A percentile compares a stretch with the other conserved stretches of the same genome.
These are phyloP conservation scores for Venusia cambrica DNA, from an alignment of 2,888 invertebrate species.

Conservation along the genomic window DNA sequence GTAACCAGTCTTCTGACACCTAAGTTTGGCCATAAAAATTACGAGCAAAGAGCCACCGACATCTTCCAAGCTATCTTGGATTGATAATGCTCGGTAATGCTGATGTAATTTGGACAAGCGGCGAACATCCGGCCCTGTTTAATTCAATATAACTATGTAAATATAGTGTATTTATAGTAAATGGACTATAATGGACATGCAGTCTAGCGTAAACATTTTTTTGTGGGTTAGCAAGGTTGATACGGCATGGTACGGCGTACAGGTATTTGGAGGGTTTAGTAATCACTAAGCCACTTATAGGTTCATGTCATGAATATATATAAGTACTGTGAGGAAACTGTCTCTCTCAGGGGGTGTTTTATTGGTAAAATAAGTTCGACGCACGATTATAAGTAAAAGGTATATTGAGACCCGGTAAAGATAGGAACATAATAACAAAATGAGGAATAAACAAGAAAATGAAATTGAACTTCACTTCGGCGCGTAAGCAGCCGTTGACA, in stretches of 20 bases:
- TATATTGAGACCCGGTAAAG: too few species aligned
- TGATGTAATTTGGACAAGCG: constrained; percentile 54
- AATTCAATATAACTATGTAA: constrained; percentile 54
- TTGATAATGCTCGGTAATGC: constrained; percentile 47
- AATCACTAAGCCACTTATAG: too few species aligned
- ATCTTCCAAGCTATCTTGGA: constrained; percentile 10
- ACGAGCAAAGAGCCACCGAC: neutral
- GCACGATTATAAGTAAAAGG: too few species aligned
- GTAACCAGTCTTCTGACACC: too few species aligned
- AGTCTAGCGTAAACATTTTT: constrained; percentile 48
- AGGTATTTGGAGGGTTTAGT: constrained; percentile 4
- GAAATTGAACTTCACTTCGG: too few species aligned
- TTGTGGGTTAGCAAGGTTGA: constrained; percentile 24
- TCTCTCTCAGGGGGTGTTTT: too few species aligned
- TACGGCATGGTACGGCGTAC: too few species aligned
- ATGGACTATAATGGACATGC: constrained; percentile 54
- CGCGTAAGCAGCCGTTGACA: too few species aligned
- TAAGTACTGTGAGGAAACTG: constrained; percentile 2
- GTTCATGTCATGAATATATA: neutral
- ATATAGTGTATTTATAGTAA: constrained; percentile 51
- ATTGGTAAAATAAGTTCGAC: too few species aligned
- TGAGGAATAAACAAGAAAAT: too few species aligned
- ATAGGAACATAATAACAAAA: too few species aligned
- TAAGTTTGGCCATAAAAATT: too few species aligned
- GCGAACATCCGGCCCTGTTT: constrained; percentile 51